Conservation (phyloP, 2,113 vertebrate genomes). For the Salvelinus namaycush region DNA sequence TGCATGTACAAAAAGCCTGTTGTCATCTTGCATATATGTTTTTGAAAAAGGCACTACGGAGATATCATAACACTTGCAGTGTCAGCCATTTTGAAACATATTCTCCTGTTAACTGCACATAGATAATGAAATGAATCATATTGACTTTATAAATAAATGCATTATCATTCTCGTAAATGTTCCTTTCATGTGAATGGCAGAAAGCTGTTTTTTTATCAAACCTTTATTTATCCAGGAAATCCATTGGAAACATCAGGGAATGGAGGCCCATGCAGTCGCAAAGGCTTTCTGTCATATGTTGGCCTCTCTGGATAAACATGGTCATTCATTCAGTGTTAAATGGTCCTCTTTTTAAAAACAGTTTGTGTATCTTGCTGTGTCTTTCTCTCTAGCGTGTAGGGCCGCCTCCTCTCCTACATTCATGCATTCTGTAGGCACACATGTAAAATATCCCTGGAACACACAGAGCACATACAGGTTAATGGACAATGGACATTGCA, state of each 20-base stretch:
- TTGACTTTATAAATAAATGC: slow-evolving; percentile 3
- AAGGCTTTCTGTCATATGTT: not conserved
- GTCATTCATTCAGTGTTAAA: slow-evolving; percentile 14
- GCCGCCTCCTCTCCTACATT: slow-evolving; percentile 75
- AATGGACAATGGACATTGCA: not conserved
- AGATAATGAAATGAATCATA: not conserved
- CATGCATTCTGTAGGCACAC: slow-evolving; percentile 84
- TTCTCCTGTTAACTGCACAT: not conserved
- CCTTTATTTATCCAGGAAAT: not conserved
- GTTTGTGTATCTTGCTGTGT: not conserved
- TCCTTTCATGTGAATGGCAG: not conserved
- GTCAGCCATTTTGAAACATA: not conserved
- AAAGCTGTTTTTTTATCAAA: not conserved
- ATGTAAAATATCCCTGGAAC: slow-evolving; percentile 85
- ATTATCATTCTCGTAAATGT: not conserved
- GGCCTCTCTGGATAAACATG: too few species aligned
- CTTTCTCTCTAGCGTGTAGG: slow-evolving; percentile 64
- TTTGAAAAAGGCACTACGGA: too few species aligned
- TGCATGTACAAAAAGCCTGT: not conserved
- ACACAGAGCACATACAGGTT: not conserved
- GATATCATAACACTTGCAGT: too few species aligned
- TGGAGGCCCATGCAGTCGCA: not conserved
- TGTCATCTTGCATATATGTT: too few species aligned
- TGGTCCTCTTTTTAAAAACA: slow-evolving; percentile 6
- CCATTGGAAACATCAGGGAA: not conserved